Conservation (phyloP, 2,797 vertebrate species). For the Sebastes jordani region DNA sequence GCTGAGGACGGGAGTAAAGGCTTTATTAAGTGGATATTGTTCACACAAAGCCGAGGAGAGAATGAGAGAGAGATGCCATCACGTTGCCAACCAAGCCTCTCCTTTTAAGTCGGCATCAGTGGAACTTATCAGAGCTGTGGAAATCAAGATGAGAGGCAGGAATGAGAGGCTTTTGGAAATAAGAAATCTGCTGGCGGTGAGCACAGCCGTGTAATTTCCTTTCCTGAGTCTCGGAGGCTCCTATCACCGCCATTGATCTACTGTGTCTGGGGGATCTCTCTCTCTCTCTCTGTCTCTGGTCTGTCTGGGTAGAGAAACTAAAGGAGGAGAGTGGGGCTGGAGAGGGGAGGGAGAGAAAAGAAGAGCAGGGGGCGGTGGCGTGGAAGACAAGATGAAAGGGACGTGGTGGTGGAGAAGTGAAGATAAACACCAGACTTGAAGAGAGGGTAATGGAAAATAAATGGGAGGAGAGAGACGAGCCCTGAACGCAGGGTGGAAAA, state of each 20-base stretch:
- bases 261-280: conserved; percentile 50
- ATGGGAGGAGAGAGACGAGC: background rate
- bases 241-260: conserved; percentile 75
- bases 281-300: conserved; percentile 48
- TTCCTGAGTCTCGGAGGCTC: conserved; percentile 56
- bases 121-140: conserved; percentile 62
- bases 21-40: conserved; percentile 50
- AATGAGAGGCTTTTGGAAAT: conserved; percentile 51
- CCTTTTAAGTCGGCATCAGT: conserved; percentile 59
- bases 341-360: background rate
- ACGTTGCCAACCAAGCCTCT: conserved; percentile 20
- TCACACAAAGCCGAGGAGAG: conserved; percentile 37
- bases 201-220: conserved; percentile 73
- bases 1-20: conserved; percentile 20
- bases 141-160: conserved; percentile 67
- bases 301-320: conserved; percentile 66
- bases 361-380: background rate
- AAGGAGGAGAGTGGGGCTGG: conserved; percentile 24
- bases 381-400: conserved; percentile 48
- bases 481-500: background rate
- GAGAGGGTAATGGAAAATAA: background rate
- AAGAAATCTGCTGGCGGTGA: conserved; percentile 55
- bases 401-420: conserved; percentile 1
- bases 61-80: conserved; percentile 20
- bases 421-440: conserved; percentile 33